Base-by-base conservation (phyloP, 2,797 vertebrate species). In the Salarias fasciatus region DNA sequence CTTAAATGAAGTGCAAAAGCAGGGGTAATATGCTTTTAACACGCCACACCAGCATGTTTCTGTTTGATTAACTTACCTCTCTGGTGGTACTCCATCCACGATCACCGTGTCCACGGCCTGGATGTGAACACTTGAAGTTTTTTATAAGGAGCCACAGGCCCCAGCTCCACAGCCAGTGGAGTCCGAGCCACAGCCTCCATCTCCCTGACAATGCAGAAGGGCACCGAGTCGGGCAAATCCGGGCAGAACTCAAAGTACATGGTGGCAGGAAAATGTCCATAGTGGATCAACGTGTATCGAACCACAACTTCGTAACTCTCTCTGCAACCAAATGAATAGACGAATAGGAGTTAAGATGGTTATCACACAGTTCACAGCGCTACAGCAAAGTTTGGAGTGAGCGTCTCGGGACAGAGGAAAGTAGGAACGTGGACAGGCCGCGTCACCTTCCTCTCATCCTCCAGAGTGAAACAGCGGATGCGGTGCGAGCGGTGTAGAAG, bases 131-230 rank as follows among this genome's bases (percentile, higher is more conserved):
- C 68, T 67, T 87, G 80, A 42, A 77, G 90, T 0, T 91, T 92
- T 69, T 79, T 88, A 79, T 94, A 99, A 3, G 92, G 93, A 0
- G 88, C 75, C 0, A 91, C 82, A 30, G 96, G 96, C 4, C 88
- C 92, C 80, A 98, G 89, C 1, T 93, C 88, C 30, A 70, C 81
- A 41, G 88, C 93, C 84, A 98, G 83, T 1, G 77, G 77, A 11
- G 90, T 93, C 58, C 77, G 88, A 0, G 93, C 91, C 0, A 86
- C 0, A 0, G 89, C 95, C 1, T 94, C 92, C 2, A 98, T 2
- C 40, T 91, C 93, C 54, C 95, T 91, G 30, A 94, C 86, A 5
- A 98, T 94, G 78, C 83, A 89, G 87, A 98, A 97, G 4, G 89
- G 83, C 29, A 67, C 80, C 11, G 80, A 57, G 42, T 43, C 44